phyloP scores from a whole-genome alignment of 2,888 invertebrate species.

The Macrosoma leucophasiata region DNA sequence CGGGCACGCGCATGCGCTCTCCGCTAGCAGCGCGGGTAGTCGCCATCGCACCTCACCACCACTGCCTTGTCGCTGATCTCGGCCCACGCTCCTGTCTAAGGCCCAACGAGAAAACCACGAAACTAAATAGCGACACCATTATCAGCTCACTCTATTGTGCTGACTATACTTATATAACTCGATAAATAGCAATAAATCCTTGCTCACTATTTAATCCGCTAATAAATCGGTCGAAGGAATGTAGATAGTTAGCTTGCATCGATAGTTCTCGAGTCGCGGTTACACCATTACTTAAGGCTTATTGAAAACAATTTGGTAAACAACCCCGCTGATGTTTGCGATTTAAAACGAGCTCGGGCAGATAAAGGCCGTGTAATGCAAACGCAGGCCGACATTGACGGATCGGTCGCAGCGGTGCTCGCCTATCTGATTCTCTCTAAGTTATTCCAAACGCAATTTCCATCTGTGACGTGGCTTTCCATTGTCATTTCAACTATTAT shows the following conservation, averaged over 20 bases:
- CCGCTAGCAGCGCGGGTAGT: conserved; percentile 25
- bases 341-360: conserved; percentile 60
- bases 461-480: conserved; percentile 64
- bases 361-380: conserved; percentile 73
- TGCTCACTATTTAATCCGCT: conserved; percentile 56
- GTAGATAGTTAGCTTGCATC: conserved; percentile 46
- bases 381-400: conserved; percentile 70
- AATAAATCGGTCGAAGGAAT: conserved; percentile 49
- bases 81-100: conserved; percentile 29
- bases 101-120: conserved; percentile 39
- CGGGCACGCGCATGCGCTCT: conserved; percentile 37
- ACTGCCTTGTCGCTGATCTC: conserved; percentile 36
- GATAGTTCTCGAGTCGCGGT: conserved; percentile 39
- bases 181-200: conserved; percentile 63
- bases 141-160: conserved; percentile 52
- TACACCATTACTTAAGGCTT: conserved; percentile 63
- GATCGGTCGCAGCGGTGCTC: conserved; percentile 67
- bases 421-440: conserved; percentile 73
- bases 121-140: conserved; percentile 54
- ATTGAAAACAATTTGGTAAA: conserved; percentile 74
- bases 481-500: conserved; percentile 60
- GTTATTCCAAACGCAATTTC: conserved; percentile 69
- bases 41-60: conserved; percentile 30
- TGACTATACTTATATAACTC: conserved; percentile 52
- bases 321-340: conserved; percentile 67